phyloP scores from a whole-genome alignment of 2,797 vertebrate species.

The Scolopax bukidnonensis region DNA sequence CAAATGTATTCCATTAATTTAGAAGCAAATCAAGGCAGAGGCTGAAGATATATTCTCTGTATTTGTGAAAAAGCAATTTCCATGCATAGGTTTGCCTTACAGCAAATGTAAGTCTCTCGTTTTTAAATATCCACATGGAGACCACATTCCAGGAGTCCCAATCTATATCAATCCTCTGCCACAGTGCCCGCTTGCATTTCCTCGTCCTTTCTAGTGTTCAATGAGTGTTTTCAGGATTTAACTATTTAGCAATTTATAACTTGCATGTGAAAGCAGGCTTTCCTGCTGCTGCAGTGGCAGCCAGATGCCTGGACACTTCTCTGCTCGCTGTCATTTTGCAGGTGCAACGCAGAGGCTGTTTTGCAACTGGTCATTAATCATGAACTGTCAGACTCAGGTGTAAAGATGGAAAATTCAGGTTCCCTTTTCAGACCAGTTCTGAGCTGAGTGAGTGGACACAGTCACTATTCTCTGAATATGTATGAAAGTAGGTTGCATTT shows the following conservation, averaged over 20 bases:
- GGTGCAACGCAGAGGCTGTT: not conserved
- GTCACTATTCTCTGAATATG: not conserved
- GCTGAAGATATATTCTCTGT: not conserved
- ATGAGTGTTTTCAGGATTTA: not conserved
- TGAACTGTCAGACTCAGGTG: fast-evolving
- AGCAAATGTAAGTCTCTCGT: conserved; percentile 10
- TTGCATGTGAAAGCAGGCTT: not conserved
- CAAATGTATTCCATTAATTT: conserved; percentile 14
- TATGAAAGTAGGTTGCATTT: not conserved
- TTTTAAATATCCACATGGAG: not conserved
- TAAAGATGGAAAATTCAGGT: not conserved
- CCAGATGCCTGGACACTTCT: not conserved
- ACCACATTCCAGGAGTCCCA: not conserved
- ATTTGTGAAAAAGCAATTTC: conserved; percentile 32
- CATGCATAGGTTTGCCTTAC: conserved; percentile 11
- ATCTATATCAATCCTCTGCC: not conserved
- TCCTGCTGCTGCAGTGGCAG: not conserved
- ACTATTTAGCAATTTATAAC: not conserved
- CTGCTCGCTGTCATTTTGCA: not conserved
- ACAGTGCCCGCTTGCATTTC: not conserved
- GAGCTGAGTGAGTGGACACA: not conserved
- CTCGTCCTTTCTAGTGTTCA: not conserved
- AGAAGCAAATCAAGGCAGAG: conserved; percentile 2
- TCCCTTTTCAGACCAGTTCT: not conserved
- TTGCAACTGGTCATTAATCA: not conserved